Evolutionary conservation across 2,113 vertebrate species (phyloP).

Genomic region (Mirounga angustirostris): DNA sequence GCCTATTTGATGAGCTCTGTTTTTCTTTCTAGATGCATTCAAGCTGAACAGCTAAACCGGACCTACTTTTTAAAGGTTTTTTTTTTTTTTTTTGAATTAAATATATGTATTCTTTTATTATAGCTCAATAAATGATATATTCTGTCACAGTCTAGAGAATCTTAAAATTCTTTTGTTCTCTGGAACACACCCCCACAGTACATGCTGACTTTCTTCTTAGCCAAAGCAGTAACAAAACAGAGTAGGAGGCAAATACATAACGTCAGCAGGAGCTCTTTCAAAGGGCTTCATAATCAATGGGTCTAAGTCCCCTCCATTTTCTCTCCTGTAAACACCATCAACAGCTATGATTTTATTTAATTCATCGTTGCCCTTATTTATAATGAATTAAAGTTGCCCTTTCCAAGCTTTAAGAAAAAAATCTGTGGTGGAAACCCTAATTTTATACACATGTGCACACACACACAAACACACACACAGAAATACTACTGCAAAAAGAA

Average conservation of each 20-base stretch:
- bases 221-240: constrained; percentile 55
- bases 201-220: constrained; percentile 56
- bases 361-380: constrained; percentile 64
- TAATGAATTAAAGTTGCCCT: constrained; percentile 63
- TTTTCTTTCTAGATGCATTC: not conserved
- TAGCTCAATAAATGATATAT: constrained; percentile 25
- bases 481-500: not conserved
- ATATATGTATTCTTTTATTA: constrained; percentile 34
- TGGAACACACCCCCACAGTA: constrained; percentile 13
- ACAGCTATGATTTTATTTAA: constrained; percentile 58
- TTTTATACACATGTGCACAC: not conserved
- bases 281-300: not conserved
- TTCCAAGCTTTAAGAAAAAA: not conserved
- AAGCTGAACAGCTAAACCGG: not conserved
- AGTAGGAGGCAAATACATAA: constrained; percentile 57
- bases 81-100: not conserved
- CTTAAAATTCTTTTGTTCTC: constrained; percentile 56
- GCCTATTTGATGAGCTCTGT: not conserved
- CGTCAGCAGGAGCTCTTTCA: not conserved
- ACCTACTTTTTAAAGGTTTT: not conserved
- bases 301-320: not conserved
- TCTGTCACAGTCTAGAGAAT: constrained; percentile 42
- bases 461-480: not conserved
- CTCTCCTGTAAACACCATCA: constrained; percentile 37
- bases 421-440: constrained; percentile 49